A percentile compares a stretch with the other conserved stretches of the same genome.
Evolutionary conservation across 2,113 vertebrate species (phyloP).

Genomic region (Phaethon lepturus): DNA sequence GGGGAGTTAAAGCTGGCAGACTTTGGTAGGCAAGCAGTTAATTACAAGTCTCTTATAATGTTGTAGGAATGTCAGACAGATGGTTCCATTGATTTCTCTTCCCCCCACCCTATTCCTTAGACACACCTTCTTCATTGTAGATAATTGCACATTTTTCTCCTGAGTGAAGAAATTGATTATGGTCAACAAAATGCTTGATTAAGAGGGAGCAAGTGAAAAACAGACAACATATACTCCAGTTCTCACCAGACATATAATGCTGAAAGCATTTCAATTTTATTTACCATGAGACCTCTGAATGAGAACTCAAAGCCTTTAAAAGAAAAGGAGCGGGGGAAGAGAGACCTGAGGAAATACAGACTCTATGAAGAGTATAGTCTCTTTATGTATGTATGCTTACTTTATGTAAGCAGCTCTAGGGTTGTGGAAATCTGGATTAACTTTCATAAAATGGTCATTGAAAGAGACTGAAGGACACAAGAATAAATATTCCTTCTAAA

Average conservation of each 20-base stretch:
- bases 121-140: conserved; percentile 67
- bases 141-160: conserved; percentile 64
- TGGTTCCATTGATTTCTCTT: conserved; percentile 73
- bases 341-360: neutral
- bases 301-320: neutral
- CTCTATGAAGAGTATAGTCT: neutral
- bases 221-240: neutral
- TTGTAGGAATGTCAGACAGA: conserved; percentile 77
- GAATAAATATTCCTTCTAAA: neutral
- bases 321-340: neutral
- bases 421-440: neutral
- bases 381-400: neutral
- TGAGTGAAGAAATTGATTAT: conserved; percentile 57
- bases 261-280: conserved; percentile 11
- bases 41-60: conserved; percentile 80
- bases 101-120: conserved; percentile 60
- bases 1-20: conserved; percentile 97
- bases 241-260: neutral
- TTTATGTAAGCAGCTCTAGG: neutral
- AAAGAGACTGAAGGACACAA: neutral
- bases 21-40: conserved; percentile 89
- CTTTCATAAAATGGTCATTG: neutral
- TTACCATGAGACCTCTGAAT: neutral
- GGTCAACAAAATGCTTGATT: conserved; percentile 64
- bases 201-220: conserved; percentile 33